phyloP scores from a whole-genome alignment of 2,888 invertebrate genomes.

The Agrilus biguttatus region DNA sequence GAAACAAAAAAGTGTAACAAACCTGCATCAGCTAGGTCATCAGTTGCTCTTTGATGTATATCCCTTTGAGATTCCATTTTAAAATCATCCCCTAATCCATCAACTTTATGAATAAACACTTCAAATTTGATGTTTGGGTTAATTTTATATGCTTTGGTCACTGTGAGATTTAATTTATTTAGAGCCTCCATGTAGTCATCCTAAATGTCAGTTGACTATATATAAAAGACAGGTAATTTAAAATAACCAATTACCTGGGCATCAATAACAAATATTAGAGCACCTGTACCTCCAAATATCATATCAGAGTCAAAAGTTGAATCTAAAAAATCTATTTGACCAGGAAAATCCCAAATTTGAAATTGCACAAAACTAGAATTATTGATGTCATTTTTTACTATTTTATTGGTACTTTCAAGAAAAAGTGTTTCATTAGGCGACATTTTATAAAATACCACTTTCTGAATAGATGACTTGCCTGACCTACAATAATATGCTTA shows the following conservation, averaged over 20 bases:
- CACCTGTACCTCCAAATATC: constrained; percentile 95
- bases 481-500: constrained; percentile 49
- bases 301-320: constrained; percentile 89
- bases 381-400: constrained; percentile 95
- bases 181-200: constrained; percentile 97
- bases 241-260: constrained; percentile 51
- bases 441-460: constrained; percentile 99
- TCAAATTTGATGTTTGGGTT: constrained; percentile 96
- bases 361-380: constrained; percentile 97
- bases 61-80: constrained; percentile 99
- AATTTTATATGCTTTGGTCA: constrained; percentile 88
- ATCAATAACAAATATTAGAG: constrained; percentile 97
- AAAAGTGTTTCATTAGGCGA: constrained; percentile 98
- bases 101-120: constrained; percentile 98
- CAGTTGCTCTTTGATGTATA: constrained; percentile 92
- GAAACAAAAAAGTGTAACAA: background rate
- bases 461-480: constrained; percentile 98
- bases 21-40: constrained; percentile 83
- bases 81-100: constrained; percentile 95
- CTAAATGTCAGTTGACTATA: constrained; percentile 34
- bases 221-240: background rate
- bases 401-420: constrained; percentile 95
- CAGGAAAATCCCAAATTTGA: constrained; percentile 99
- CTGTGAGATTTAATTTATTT: constrained; percentile 81
- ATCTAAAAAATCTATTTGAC: constrained; percentile 97